Evolutionary conservation across 1,140 invertebrate genomes (phyloP).

Genomic region (Pachypsylla venusta): DNA sequence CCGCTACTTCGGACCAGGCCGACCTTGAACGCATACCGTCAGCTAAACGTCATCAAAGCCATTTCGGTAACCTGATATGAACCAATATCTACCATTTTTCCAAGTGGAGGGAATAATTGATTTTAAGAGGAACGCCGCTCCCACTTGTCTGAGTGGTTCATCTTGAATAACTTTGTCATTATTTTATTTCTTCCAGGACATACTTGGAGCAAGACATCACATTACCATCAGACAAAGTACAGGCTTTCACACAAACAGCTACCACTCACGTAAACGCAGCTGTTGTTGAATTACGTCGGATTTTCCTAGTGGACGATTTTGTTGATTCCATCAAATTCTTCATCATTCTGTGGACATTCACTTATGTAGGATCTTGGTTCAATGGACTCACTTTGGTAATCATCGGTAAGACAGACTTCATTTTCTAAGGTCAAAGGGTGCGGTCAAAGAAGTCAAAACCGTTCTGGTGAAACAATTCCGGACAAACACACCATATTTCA

Average conservation of each 20-base stretch:
- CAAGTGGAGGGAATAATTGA: too few species aligned
- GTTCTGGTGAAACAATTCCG: too few species aligned
- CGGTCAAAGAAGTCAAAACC: too few species aligned
- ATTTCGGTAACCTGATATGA: too few species aligned
- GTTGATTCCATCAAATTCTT: conserved; percentile 92
- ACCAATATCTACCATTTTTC: too few species aligned
- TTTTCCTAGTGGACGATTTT: conserved; percentile 92
- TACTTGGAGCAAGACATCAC: conserved; percentile 73
- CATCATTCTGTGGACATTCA: conserved; percentile 81
- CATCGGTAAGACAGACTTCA: conserved; percentile 55
- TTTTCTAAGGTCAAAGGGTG: too few species aligned
- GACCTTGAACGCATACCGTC: too few species aligned
- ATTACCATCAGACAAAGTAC: conserved; percentile 72
- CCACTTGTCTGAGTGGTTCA: background rate
- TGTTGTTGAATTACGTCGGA: conserved; percentile 63
- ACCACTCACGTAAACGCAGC: conserved; percentile 71
- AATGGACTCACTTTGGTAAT: conserved; percentile 95
- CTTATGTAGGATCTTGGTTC: conserved; percentile 93
- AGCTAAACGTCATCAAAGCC: too few species aligned
- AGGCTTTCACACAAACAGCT: conserved; percentile 64
- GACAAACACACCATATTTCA: too few species aligned
- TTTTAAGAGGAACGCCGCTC: conserved; percentile 2
- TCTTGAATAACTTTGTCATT: background rate
- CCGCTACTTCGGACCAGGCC: too few species aligned
- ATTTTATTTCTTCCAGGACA: conserved; percentile 43